Evolutionary conservation across 1,140 invertebrate genomes (phyloP).

Genomic region (Psilanteris sp.): DNA sequence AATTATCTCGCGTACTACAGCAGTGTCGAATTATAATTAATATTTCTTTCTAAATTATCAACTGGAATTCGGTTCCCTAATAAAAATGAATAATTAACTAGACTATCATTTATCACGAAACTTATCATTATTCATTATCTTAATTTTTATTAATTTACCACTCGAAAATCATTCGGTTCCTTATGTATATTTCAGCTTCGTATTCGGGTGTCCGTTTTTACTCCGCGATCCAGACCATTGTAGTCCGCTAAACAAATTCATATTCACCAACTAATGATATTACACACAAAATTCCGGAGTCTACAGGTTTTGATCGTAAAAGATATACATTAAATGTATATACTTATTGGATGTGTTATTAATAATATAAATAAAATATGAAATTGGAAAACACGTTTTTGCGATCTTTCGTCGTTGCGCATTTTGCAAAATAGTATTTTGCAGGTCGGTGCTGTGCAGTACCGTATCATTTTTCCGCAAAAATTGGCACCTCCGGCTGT

Average conservation of each 20-base stretch:
- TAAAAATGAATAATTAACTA: conserved; percentile 59
- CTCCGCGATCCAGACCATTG: no score
- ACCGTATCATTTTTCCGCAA: conserved; percentile 66
- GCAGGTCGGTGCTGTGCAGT: conserved; percentile 62
- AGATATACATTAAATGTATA: no score
- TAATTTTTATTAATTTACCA: conserved; percentile 42
- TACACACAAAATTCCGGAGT: no score
- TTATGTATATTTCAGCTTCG: no score
- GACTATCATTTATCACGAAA: conserved; percentile 11
- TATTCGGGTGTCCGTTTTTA: no score
- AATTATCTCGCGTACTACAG: conserved; percentile 62
- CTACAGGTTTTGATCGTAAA: no score
- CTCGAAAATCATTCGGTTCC: conserved; percentile 2
- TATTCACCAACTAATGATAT: no score
- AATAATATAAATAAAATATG: no score
- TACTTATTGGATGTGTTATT: no score
- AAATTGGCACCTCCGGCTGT: conserved; percentile 65
- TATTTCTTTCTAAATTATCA: conserved; percentile 61
- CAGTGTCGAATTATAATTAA: conserved; percentile 62
- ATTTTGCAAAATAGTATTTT: conserved; percentile 56
- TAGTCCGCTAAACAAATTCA: no score
- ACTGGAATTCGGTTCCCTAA: conserved; percentile 34
- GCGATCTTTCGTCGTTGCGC: conserved; percentile 1
- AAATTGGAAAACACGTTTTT: not conserved
- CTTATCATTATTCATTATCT: conserved; percentile 48